phyloP scores from a whole-genome alignment of 1,140 invertebrate genomes.

The Zaprionus tsacasi region DNA sequence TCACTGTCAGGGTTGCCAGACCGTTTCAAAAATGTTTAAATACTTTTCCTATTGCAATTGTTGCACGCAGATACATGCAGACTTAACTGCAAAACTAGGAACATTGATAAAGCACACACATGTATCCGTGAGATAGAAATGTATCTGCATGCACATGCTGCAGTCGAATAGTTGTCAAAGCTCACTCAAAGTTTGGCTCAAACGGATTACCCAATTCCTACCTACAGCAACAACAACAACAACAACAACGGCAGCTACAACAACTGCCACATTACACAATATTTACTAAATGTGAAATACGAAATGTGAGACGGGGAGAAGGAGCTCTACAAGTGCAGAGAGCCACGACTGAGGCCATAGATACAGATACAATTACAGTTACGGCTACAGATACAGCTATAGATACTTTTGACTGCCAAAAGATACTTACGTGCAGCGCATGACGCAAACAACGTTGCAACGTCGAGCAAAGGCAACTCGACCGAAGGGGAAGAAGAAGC shows the following conservation, averaged over 20 bases:
- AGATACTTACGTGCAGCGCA: constrained; percentile 38
- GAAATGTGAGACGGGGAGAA: constrained; percentile 34
- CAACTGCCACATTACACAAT: constrained; percentile 36
- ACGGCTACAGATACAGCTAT: constrained; percentile 10
- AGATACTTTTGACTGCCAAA: constrained; percentile 48
- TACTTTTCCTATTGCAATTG: constrained; percentile 24
- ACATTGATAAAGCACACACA: constrained; percentile 46
- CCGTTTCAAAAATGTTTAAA: constrained; percentile 2
- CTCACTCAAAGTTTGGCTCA: constrained; percentile 38
- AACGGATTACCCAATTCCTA: constrained; percentile 40
- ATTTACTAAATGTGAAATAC: constrained; percentile 34
- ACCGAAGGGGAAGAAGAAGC: not conserved
- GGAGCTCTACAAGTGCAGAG: constrained; percentile 49
- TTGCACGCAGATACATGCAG: constrained; percentile 11
- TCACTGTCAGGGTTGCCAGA: too few relatives aligned
- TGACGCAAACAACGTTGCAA: constrained; percentile 49
- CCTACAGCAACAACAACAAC: constrained; percentile 15
- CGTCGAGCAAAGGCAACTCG: not conserved
- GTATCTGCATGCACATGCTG: constrained; percentile 3
- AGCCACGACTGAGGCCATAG: constrained; percentile 25
- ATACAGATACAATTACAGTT: constrained; percentile 29
- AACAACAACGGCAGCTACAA: constrained; percentile 11
- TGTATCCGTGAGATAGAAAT: constrained; percentile 22
- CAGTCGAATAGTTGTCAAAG: constrained; percentile 27
- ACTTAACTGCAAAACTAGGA: constrained; percentile 22